Conservation (phyloP, 2,797 vertebrate genomes). For the Anguilla anguilla region DNA sequence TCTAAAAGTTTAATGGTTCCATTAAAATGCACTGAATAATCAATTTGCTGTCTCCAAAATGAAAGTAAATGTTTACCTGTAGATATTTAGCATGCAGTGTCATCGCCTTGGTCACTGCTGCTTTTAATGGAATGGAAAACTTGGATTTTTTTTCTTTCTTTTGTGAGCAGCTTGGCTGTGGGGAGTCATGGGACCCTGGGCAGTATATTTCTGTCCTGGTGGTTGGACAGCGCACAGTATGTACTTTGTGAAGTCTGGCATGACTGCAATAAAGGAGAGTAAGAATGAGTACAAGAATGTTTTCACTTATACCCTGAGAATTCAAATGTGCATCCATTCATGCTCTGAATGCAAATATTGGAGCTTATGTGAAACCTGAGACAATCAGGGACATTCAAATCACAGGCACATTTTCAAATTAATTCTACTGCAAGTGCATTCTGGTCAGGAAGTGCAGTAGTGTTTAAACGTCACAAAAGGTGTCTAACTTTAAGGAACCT, state of each 20-base stretch:
- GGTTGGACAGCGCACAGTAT: constrained; percentile 11
- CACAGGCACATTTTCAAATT: constrained; percentile 5
- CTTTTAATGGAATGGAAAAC: constrained; percentile 16
- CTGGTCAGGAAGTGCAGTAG: not conserved
- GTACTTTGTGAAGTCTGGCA: constrained; percentile 16
- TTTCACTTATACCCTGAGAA: not conserved
- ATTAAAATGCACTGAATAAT: constrained; percentile 44
- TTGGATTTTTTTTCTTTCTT: not conserved
- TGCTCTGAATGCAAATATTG: not conserved
- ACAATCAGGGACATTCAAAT: not conserved
- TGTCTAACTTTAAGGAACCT: not conserved
- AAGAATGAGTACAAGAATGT: not conserved
- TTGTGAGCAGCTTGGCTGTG: not conserved
- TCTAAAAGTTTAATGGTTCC: constrained; percentile 10
- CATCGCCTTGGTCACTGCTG: constrained; percentile 1
- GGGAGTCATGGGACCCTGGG: constrained; percentile 1
- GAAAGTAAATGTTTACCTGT: constrained; percentile 24
- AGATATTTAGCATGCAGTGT: constrained; percentile 6
- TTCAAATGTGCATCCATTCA: constrained; percentile 9
- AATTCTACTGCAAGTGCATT: not conserved
- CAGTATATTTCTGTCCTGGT: not conserved
- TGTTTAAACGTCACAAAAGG: not conserved
- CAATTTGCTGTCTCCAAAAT: constrained; percentile 31
- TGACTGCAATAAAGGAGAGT: not conserved
- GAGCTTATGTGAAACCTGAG: not conserved